These are phyloP conservation scores for Noctua fimbriata DNA, from an alignment of 2,888 invertebrate genomes.

Conservation along the genomic window DNA sequence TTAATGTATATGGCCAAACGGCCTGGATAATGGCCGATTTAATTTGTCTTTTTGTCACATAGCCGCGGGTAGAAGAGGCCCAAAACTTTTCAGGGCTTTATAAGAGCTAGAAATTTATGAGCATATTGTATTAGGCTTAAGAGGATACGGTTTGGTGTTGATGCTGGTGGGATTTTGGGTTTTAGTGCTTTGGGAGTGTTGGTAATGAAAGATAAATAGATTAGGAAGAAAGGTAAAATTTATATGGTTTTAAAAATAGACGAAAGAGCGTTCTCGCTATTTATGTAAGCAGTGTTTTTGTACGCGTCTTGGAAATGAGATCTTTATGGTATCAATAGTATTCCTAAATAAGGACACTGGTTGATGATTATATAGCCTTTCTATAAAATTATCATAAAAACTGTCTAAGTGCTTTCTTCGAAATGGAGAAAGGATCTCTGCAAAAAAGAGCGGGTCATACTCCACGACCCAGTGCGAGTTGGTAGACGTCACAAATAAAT, in stretches of 20 bases:
- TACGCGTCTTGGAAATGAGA: background rate
- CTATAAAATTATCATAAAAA: background rate
- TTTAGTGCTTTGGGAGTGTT: background rate
- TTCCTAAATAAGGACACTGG: background rate
- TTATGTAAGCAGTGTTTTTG: background rate
- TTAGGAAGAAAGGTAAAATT: background rate
- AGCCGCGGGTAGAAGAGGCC: conserved; percentile 26
- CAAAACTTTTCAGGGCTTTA: conserved; percentile 55
- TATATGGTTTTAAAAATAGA: background rate
- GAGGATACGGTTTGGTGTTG: conserved; percentile 25
- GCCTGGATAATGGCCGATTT: conserved; percentile 55
- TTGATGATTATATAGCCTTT: background rate
- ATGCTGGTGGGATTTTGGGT: background rate
- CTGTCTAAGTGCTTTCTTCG: too few species aligned
- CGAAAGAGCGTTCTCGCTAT: background rate
- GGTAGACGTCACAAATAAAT: background rate
- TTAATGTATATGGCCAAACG: conserved; percentile 54
- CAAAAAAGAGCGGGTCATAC: too few species aligned
- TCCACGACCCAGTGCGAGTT: background rate
- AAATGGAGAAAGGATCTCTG: too few species aligned
- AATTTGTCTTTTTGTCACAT: conserved; percentile 62
- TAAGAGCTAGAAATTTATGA: conserved; percentile 63
- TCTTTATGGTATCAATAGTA: background rate
- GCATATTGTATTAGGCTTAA: conserved; percentile 51
- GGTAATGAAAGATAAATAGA: conserved; percentile 1